Evolutionary conservation across 2,888 invertebrate genomes (phyloP).

Genomic region (Tridacna gigas): DNA sequence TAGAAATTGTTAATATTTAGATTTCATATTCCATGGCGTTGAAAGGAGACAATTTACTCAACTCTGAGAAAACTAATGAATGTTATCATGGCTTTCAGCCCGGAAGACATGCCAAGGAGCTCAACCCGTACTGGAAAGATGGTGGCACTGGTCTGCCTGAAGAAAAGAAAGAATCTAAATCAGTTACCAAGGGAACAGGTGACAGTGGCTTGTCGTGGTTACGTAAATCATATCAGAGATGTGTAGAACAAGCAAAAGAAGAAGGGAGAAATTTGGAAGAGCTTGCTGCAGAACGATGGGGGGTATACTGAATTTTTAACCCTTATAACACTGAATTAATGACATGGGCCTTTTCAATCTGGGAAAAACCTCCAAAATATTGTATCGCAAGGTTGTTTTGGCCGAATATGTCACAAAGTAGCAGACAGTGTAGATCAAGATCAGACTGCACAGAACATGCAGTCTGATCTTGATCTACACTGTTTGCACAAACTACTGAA

Average conservation of each 20-base stretch:
- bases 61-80: too few relatives aligned
- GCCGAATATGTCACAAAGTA: too few relatives aligned
- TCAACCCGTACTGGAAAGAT: constrained; percentile 97
- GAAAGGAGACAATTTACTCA: not conserved
- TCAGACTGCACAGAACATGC: too few relatives aligned
- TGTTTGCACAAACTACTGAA: too few relatives aligned
- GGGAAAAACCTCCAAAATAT: too few relatives aligned
- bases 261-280: constrained; percentile 87
- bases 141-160: constrained; percentile 93
- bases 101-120: constrained; percentile 90
- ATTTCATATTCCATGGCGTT: too few relatives aligned
- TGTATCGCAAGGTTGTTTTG: too few relatives aligned
- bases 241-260: constrained; percentile 87
- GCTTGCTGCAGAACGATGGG: constrained; percentile 88
- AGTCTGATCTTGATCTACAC: too few relatives aligned
- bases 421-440: too few relatives aligned
- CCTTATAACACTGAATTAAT: too few relatives aligned
- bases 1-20: too few relatives aligned
- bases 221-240: constrained; percentile 86
- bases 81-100: constrained; percentile 85
- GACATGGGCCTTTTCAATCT: too few relatives aligned
- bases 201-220: constrained; percentile 87
- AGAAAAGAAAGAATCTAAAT: constrained; percentile 55
- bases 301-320: constrained; percentile 78
- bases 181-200: constrained; percentile 74